Evolutionary conservation across 2,888 invertebrate genomes (phyloP).

Genomic region (Rugalucina vietnamica): DNA sequence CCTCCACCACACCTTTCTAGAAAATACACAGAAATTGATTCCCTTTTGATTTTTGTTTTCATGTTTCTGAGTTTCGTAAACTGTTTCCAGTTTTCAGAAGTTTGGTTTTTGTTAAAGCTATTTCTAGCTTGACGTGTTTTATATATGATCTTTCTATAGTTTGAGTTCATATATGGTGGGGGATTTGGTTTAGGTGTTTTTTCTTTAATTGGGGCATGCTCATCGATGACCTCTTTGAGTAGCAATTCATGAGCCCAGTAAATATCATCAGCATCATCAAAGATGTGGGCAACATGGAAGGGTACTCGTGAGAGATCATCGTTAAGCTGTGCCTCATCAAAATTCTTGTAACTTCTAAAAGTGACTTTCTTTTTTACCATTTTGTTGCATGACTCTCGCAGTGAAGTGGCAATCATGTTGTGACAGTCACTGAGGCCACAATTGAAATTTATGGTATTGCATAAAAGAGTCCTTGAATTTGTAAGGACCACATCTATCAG

Average conservation of each 20-base stretch:
- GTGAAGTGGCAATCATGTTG: not conserved
- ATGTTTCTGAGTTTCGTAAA: slow-evolving; percentile 6
- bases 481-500: slow-evolving; percentile 13
- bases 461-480: not conserved
- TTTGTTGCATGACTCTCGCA: not conserved
- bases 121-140: not conserved
- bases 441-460: not conserved
- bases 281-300: slow-evolving; percentile 19
- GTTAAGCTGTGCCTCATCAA: not conserved
- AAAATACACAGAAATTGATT: slow-evolving; percentile 16
- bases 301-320: slow-evolving; percentile 8
- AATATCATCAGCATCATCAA: slow-evolving; percentile 27
- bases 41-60: not conserved
- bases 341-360: not conserved
- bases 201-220: not conserved
- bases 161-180: not conserved
- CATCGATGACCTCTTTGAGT: not conserved
- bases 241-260: slow-evolving; percentile 26
- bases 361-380: not conserved
- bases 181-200: not conserved
- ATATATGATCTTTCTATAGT: not conserved
- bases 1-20: slow-evolving; percentile 19
- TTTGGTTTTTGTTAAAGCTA: not conserved
- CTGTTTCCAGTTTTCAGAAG: not conserved
- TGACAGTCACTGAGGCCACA: slow-evolving; percentile 10